Evolutionary conservation across 2,797 vertebrate genomes (phyloP), one percentile per base, ranked within the genome.

Genomic region (Manis crassicaudata): DNA sequence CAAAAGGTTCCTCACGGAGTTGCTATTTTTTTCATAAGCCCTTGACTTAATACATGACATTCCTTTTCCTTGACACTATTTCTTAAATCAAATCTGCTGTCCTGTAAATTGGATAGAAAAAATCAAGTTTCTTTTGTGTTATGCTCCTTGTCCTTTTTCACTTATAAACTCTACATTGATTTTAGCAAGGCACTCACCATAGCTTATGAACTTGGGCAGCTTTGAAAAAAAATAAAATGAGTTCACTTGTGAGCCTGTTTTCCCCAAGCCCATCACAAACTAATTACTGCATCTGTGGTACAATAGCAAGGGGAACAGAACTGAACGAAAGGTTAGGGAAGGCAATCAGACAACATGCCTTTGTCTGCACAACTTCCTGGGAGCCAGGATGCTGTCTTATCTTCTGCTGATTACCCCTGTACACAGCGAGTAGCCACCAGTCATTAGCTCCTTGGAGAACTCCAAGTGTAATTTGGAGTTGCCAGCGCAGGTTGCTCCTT

Each of bases 391-490:
- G 43, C 96, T 52, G 94, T 65, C 84, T 72, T 96, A 93, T 94
- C 95, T n/a, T 81, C 50, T 50, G 17, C 73, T 97, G 89, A 97
- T 97, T 92, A 93, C 17, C 37, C 88, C 90, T 93, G 79, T 52
- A 88, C n/a, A 94, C 40, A 79, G 35, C 0, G 7, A 67, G 92
- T 85, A 91, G 77, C 73, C 88, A 88, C 40, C 90, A 95, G 88
- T 97, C 97, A 97, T 94, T 98, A 98, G 98, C 75, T 97, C 32
- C 12, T 63, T 84, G 35, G 91, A 92, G 56, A 95, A 10, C 62
- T 97, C 60, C 20, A 21, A 1, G 60, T 88, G 76, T 96, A 27
- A 96, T 80, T 80, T 97, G 50, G 73, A 98, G 97, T 96, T 97
- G 43, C 63, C 87, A 65, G 50, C 52, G 68, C 65, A 83, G 40